Base-by-base conservation (phyloP, 1,140 invertebrate genomes). In the Battus philenor region DNA sequence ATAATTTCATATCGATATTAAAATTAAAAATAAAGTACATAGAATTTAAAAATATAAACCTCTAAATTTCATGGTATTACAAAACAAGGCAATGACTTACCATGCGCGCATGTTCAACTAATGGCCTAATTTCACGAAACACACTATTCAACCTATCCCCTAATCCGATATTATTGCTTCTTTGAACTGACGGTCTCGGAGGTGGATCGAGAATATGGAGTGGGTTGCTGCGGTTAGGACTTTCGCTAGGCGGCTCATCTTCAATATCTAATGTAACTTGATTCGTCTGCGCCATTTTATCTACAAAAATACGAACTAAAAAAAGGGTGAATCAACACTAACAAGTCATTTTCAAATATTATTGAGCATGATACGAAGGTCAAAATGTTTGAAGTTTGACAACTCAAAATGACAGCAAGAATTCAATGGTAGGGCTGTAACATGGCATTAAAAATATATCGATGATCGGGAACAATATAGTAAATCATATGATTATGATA, bases 21-120 rank as follows among this genome's bases (percentile, higher is more conserved):
- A n/a, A n/a, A n/a, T n/a, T n/a, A n/a, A n/a, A n/a, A n/a, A n/a
- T n/a, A n/a, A n/a, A n/a, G n/a, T n/a, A n/a, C n/a, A n/a, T n/a
- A n/a, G n/a, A n/a, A n/a, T n/a, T n/a, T n/a, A n/a, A n/a, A n/a
- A n/a, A n/a, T n/a, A n/a, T n/a, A n/a, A n/a, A n/a, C n/a, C n/a
- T n/a, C n/a, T n/a, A n/a, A n/a, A n/a, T n/a, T n/a, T n/a, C n/a
- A n/a, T n/a, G n/a, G n/a, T n/a, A n/a, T n/a, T n/a, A 22, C 20
- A 32, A 22, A 8, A 22, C 15, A 29, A 41, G 15, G 4, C 13
- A 13, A n/a, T 8, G 15, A 44, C 45, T 64, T 68, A 85, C 81
- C 77, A 82, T 82, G 39, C 81, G 64, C 1, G 81, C 79, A 57
- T 85, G 68, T 67, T 83, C 81, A 1, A 85, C 81, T 0, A 85